Evolutionary conservation across 92 coral and sea anemone genomes (phyloP).

Genomic region (Zoanthus sansibaricus): DNA sequence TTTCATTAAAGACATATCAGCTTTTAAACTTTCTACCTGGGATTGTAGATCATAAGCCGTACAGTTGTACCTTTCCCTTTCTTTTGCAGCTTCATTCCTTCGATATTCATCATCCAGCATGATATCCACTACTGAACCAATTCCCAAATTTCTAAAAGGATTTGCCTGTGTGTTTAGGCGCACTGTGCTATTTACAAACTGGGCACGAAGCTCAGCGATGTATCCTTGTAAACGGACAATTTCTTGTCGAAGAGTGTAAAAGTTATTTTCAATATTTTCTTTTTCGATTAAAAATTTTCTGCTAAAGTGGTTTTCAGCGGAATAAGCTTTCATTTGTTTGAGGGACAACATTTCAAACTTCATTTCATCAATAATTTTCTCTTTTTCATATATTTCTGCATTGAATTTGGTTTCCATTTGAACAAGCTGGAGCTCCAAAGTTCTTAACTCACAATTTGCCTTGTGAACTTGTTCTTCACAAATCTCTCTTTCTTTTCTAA

Average conservation of each 20-base stretch:
- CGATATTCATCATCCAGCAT: constrained; percentile 78
- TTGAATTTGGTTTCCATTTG: constrained; percentile 77
- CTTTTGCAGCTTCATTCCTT: constrained; percentile 62
- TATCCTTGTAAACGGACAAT: constrained; percentile 82
- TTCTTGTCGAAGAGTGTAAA: constrained; percentile 81
- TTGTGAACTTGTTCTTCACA: constrained; percentile 69
- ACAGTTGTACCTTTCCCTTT: constrained; percentile 67
- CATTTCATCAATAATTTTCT: constrained; percentile 65
- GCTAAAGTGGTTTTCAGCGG: constrained; percentile 71
- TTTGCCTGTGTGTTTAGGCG: constrained; percentile 38
- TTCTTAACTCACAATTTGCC: constrained; percentile 63
- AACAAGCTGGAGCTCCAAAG: constrained; percentile 64
- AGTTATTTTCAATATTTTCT: constrained; percentile 83
- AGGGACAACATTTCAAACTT: constrained; percentile 62
- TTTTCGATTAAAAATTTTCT: constrained; percentile 83
- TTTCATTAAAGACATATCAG: constrained; percentile 65
- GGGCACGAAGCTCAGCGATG: constrained; percentile 84
- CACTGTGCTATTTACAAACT: constrained; percentile 66
- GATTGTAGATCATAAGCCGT: constrained; percentile 63
- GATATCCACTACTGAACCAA: constrained; percentile 54
- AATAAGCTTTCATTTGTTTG: constrained; percentile 64
- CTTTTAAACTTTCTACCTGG: constrained; percentile 71
- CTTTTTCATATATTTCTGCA: constrained; percentile 77
- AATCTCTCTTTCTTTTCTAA: constrained; percentile 74
- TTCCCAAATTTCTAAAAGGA: constrained; percentile 17